A percentile compares a stretch with the other conserved stretches of the same genome.
Evolutionary conservation across 2,888 invertebrate genomes (phyloP).

Genomic region (Diloba caeruleocephala): DNA sequence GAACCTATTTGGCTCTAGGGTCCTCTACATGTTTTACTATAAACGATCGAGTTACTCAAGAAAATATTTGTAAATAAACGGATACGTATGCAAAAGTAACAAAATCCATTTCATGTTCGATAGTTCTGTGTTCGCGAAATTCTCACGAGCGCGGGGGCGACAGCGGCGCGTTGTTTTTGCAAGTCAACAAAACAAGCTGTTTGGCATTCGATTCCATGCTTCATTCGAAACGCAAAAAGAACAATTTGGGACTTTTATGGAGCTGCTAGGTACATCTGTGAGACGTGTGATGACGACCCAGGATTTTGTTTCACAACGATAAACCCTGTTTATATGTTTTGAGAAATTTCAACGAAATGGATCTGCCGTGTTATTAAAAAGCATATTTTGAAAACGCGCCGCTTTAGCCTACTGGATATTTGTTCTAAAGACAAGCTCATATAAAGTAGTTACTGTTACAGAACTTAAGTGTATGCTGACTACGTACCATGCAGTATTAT

Average conservation of each 20-base stretch:
- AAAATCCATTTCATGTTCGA: slow-evolving; percentile 44
- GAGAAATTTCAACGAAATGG: background rate
- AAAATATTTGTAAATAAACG: slow-evolving; percentile 20
- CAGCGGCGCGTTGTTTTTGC: slow-evolving; percentile 50
- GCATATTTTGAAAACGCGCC: background rate
- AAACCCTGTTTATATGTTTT: slow-evolving; percentile 37
- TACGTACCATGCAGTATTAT: background rate
- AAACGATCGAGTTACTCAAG: background rate
- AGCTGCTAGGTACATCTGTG: slow-evolving; percentile 50
- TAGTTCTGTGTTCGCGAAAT: too few relatives aligned
- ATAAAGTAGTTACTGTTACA: background rate
- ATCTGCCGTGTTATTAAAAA: slow-evolving; percentile 23
- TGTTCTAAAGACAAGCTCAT: background rate
- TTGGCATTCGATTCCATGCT: slow-evolving; percentile 61
- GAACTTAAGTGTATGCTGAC: background rate
- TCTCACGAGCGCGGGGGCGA: too few relatives aligned
- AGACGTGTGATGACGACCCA: slow-evolving; percentile 53
- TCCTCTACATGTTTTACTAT: background rate
- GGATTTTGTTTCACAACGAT: slow-evolving; percentile 37
- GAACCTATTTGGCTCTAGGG: background rate
- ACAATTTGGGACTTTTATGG: slow-evolving; percentile 63
- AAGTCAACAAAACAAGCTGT: slow-evolving; percentile 57
- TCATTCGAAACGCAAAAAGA: slow-evolving; percentile 60
- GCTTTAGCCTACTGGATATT: background rate
- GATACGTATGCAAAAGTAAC: slow-evolving; percentile 27